Conservation (phyloP, 2,888 invertebrate species). For the Pyrocoelia pectoralis region DNA sequence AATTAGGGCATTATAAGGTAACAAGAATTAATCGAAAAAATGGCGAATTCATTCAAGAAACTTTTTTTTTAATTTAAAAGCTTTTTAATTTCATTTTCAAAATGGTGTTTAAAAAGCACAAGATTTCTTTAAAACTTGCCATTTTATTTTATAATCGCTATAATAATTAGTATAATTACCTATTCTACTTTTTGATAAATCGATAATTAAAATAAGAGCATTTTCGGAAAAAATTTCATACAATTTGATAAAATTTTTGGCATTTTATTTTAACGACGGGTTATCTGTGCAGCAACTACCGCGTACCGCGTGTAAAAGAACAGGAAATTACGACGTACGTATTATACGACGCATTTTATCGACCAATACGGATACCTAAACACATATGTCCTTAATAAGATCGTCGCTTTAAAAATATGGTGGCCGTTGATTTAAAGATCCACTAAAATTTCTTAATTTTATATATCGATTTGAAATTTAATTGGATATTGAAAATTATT, state of each 20-base stretch:
- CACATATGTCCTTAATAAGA: background rate
- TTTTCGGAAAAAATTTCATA: background rate
- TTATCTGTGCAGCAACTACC: background rate
- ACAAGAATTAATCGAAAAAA: no score
- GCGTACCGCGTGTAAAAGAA: slow-evolving; percentile 14
- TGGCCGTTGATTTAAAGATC: background rate
- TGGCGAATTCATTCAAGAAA: no score
- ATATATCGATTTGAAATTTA: background rate
- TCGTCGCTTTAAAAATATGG: background rate
- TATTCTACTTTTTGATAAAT: background rate
- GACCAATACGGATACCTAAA: background rate
- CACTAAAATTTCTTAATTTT: background rate
- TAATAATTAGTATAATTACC: background rate
- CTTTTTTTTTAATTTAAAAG: no score
- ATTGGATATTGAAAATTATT: background rate
- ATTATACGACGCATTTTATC: background rate
- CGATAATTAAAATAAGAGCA: background rate
- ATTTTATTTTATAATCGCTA: background rate
- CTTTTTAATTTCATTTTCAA: slow-evolving; percentile 39
- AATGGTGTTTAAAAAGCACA: slow-evolving; percentile 41
- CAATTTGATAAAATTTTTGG: background rate
- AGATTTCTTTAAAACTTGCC: slow-evolving; percentile 1
- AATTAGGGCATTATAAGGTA: no score
- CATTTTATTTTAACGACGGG: background rate
- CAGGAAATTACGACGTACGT: slow-evolving; percentile 4